phyloP scores from a whole-genome alignment of 2,113 vertebrate species.

The Lutjanus erythropterus region DNA sequence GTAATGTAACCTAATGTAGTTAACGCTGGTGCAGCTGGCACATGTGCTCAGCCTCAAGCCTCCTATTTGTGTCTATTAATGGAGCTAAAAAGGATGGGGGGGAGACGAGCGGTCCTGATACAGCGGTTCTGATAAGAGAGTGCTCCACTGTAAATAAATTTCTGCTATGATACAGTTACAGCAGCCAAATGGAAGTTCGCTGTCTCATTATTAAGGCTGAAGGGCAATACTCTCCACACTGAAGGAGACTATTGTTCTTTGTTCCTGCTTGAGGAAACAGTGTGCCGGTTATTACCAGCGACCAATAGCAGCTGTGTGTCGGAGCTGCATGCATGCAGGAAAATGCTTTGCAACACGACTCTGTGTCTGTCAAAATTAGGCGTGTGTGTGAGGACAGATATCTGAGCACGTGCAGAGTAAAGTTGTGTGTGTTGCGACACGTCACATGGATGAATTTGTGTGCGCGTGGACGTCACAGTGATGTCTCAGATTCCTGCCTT shows the following conservation, averaged over 20 bases:
- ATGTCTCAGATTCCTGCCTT: constrained; percentile 83
- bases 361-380: constrained; percentile 32
- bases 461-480: constrained; percentile 48
- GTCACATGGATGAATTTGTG: constrained; percentile 36
- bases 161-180: constrained; percentile 53
- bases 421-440: neutral
- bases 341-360: constrained; percentile 27
- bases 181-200: constrained; percentile 59
- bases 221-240: constrained; percentile 61
- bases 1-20: constrained; percentile 66
- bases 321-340: constrained; percentile 40
- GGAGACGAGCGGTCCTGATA: constrained; percentile 26
- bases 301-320: constrained; percentile 65
- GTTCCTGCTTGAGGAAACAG: constrained; percentile 80
- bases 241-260: constrained; percentile 83
- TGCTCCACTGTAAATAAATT: constrained; percentile 56
- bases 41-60: constrained; percentile 64
- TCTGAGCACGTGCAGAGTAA: constrained; percentile 1
- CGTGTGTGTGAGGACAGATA: constrained; percentile 16
- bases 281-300: constrained; percentile 63
- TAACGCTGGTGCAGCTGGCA: constrained; percentile 52
- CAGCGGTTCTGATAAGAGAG: constrained; percentile 36
- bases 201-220: constrained; percentile 55
- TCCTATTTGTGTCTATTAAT: constrained; percentile 61
- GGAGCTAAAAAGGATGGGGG: constrained; percentile 40